phyloP scores from a whole-genome alignment of 2,888 invertebrate genomes.

The Lasius platythorax region DNA sequence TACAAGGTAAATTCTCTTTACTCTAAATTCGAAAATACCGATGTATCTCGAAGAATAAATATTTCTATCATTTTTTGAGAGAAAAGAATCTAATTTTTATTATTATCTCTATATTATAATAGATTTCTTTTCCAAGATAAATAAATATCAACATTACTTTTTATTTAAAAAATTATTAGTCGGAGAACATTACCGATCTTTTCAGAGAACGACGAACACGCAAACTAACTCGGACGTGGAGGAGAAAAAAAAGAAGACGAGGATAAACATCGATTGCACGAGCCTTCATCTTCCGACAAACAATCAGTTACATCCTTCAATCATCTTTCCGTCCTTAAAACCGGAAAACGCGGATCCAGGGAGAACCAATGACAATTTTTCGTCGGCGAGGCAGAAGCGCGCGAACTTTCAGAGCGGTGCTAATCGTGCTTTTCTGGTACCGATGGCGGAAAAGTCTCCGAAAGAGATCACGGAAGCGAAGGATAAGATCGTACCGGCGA shows the following conservation, averaged over 20 bases:
- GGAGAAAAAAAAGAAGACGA: conserved; percentile 62
- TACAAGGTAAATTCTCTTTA: not conserved
- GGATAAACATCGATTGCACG: conserved; percentile 70
- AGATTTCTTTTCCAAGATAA: not conserved
- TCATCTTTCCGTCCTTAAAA: conserved; percentile 40
- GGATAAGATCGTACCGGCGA: conserved; percentile 36
- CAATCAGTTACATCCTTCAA: conserved; percentile 9
- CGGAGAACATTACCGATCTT: not conserved
- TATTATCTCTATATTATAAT: not conserved
- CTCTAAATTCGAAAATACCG: not conserved
- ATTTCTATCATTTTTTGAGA: not conserved
- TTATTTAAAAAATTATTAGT: not conserved
- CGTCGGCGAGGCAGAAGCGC: conserved; percentile 77
- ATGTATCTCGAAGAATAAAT: not conserved
- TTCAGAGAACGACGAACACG: conserved; percentile 4
- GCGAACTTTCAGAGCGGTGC: conserved; percentile 80
- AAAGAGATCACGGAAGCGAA: conserved; percentile 10
- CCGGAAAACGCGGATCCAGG: conserved; percentile 30
- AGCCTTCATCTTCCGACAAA: conserved; percentile 13
- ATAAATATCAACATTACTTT: not conserved
- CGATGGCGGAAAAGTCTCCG: conserved; percentile 60
- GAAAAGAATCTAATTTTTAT: not conserved
- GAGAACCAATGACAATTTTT: conserved; percentile 60
- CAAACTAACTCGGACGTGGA: not conserved
- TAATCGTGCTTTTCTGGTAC: conserved; percentile 80